Conservation (phyloP, 2,113 vertebrate genomes). For the Ceyx cyanopectus region DNA sequence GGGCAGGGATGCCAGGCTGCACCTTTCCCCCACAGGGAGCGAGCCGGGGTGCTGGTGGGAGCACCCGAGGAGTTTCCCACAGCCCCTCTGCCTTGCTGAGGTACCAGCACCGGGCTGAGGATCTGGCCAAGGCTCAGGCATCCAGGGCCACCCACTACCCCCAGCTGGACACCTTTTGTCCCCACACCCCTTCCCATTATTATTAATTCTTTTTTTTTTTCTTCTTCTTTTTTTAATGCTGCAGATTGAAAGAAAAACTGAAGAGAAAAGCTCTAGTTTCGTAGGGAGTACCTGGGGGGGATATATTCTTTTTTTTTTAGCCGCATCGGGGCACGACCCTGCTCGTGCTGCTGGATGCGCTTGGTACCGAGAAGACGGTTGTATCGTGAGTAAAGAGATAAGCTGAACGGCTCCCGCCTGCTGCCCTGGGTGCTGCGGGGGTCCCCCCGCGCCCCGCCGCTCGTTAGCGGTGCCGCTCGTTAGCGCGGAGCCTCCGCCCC, state of each 20-base stretch:
- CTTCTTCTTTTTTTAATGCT: conserved; percentile 12
- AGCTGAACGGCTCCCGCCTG: not conserved
- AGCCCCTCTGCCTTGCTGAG: not conserved
- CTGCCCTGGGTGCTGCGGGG: not conserved
- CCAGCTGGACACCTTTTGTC: not conserved
- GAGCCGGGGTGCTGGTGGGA: accelerated
- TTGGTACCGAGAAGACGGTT: accelerated
- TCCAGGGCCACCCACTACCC: not conserved
- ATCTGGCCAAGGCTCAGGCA: not conserved
- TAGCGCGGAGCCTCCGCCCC: accelerated
- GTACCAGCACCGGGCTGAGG: not conserved
- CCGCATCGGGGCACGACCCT: accelerated
- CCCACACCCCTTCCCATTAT: not conserved
- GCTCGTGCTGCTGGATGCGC: accelerated
- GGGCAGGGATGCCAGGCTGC: not conserved
- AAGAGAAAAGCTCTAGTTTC: conserved; percentile 35
- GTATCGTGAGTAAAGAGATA: conserved; percentile 11
- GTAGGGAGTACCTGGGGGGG: not conserved
- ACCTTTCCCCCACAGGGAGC: not conserved
- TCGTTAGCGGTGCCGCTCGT: accelerated
- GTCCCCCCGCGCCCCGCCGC: too few species aligned
- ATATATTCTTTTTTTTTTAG: not conserved
- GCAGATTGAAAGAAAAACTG: conserved; percentile 29
- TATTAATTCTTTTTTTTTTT: not conserved
- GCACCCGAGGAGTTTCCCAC: not conserved